A percentile compares a stretch with the other conserved stretches of the same genome.
These are phyloP conservation scores for Poecilia wingei DNA, from an alignment of 2,797 vertebrate species.

Conservation along the genomic window DNA sequence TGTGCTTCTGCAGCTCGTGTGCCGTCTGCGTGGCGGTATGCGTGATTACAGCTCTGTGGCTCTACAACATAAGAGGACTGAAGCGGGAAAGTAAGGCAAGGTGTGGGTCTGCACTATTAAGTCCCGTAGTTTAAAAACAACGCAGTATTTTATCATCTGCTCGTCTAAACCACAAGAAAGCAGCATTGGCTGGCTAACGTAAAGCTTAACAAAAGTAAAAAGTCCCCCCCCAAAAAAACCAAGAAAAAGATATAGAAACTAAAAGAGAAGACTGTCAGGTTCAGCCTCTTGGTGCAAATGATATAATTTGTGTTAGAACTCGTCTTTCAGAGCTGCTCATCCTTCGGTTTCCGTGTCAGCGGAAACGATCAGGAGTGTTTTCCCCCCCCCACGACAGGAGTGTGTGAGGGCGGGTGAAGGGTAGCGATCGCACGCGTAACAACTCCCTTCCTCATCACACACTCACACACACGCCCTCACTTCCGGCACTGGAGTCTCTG, in stretches of 20 bases:
- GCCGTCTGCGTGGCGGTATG: constrained; percentile 53
- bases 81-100: constrained; percentile 72
- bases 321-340: constrained; percentile 35
- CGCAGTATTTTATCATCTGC: constrained; percentile 56
- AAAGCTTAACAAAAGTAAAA: constrained; percentile 61
- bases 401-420: constrained; percentile 39
- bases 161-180: constrained; percentile 49
- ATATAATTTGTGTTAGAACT: constrained; percentile 50
- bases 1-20: constrained; percentile 47
- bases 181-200: constrained; percentile 54
- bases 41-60: constrained; percentile 43
- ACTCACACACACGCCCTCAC: constrained; percentile 14
- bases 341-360: constrained; percentile 36
- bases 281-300: constrained; percentile 71
- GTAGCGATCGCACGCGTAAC: constrained; percentile 38
- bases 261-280: constrained; percentile 53
- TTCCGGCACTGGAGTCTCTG: constrained; percentile 46
- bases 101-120: constrained; percentile 65
- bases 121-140: constrained; percentile 70
- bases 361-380: constrained; percentile 61
- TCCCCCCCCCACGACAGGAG: constrained; percentile 17
- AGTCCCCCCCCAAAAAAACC: constrained; percentile 19
- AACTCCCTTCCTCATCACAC: constrained; percentile 27
- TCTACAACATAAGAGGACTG: constrained; percentile 36
- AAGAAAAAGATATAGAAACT: constrained; percentile 26